Conservation (phyloP, 2,888 invertebrate species). For the Agonopterix arenella region DNA sequence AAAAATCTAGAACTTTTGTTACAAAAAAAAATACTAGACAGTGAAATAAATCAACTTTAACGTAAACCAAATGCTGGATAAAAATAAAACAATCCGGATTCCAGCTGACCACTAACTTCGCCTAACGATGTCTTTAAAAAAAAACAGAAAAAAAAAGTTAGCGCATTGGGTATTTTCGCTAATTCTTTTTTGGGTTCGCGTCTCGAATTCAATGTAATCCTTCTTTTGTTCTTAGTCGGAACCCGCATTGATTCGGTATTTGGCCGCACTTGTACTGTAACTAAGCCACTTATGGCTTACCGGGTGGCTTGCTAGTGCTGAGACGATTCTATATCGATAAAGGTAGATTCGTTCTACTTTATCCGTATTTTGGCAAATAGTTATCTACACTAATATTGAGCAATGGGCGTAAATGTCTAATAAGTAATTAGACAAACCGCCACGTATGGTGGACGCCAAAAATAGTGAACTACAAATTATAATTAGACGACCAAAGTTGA, state of each 20-base stretch:
- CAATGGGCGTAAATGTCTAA: slow-evolving; percentile 13
- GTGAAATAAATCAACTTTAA: too few species aligned
- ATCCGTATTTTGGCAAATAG: background rate
- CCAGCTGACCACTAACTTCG: slow-evolving; percentile 25
- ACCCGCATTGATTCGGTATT: slow-evolving; percentile 62
- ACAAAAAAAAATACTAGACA: too few species aligned
- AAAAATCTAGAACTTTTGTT: too few species aligned
- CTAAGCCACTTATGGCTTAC: slow-evolving; percentile 68
- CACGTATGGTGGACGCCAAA: background rate
- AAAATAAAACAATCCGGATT: slow-evolving; percentile 15
- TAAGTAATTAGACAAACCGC: background rate
- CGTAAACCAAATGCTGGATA: background rate
- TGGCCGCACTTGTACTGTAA: slow-evolving; percentile 59
- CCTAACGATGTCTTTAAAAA: slow-evolving; percentile 24
- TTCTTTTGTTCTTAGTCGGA: slow-evolving; percentile 57
- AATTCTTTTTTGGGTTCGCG: slow-evolving; percentile 47
- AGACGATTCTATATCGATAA: slow-evolving; percentile 1
- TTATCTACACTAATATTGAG: slow-evolving; percentile 5
- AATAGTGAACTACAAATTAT: too few species aligned
- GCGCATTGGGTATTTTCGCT: slow-evolving; percentile 28
- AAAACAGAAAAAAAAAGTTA: slow-evolving; percentile 18
- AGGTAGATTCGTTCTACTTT: too few species aligned
- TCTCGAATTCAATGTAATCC: slow-evolving; percentile 36
- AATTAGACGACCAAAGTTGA: too few species aligned
- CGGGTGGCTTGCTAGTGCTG: slow-evolving; percentile 26